Conservation (phyloP, 1,140 invertebrate genomes). For the Bombyx mandarina region DNA sequence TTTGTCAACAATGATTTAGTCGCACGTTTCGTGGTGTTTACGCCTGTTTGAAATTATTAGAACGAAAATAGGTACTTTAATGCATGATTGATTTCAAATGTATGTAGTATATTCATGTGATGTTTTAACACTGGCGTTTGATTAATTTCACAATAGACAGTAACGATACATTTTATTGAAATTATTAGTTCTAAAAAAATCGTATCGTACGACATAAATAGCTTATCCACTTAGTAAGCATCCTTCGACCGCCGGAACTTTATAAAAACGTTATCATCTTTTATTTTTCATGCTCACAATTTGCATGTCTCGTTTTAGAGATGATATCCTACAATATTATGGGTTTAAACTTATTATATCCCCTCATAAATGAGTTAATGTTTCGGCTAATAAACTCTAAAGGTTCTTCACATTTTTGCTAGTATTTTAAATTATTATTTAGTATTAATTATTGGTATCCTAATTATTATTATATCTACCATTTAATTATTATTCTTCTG, state of each 20-base stretch:
- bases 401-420: slow-evolving; percentile 10
- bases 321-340: slow-evolving; percentile 61
- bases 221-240: not conserved
- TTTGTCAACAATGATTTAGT: too few relatives aligned
- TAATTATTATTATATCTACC: too few relatives aligned
- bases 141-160: too few relatives aligned
- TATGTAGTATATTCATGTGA: too few relatives aligned
- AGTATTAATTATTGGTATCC: not conserved
- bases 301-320: slow-evolving; percentile 62
- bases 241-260: slow-evolving; percentile 23
- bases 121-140: too few relatives aligned
- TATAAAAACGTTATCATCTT: slow-evolving; percentile 61
- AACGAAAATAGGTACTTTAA: too few relatives aligned
- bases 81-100: too few relatives aligned
- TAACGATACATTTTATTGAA: too few relatives aligned
- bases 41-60: too few relatives aligned
- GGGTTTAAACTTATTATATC: slow-evolving; percentile 50
- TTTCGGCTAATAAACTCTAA: slow-evolving; percentile 42
- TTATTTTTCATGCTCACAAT: slow-evolving; percentile 61
- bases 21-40: too few relatives aligned
- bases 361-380: slow-evolving; percentile 32
- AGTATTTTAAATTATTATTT: not conserved
- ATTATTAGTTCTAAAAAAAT: too few relatives aligned
- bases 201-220: slow-evolving; percentile 26
- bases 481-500: too few relatives aligned